phyloP scores from a whole-genome alignment of 2,888 invertebrate species.

The Caenorhabditis macrosperma region DNA sequence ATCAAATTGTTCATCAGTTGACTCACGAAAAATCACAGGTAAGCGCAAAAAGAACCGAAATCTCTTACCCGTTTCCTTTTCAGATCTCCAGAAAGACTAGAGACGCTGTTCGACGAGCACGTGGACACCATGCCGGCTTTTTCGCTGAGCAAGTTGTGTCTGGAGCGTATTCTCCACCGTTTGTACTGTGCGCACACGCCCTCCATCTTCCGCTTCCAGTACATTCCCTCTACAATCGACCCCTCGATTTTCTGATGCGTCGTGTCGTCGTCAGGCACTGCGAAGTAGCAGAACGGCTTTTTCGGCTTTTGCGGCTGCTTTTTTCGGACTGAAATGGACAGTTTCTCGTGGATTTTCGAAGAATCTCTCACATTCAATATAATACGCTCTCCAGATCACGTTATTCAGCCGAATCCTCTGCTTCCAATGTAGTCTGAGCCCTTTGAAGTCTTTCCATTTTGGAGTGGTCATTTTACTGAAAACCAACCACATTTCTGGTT shows the following conservation, averaged over 20 bases:
- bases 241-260: conserved; percentile 83
- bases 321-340: conserved; percentile 63
- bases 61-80: conserved; percentile 42
- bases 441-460: conserved; percentile 99
- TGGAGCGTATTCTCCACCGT: conserved; percentile 88
- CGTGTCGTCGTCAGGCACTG: conserved; percentile 80
- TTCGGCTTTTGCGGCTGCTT: conserved; percentile 67
- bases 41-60: too few relatives aligned
- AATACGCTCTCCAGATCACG: conserved; percentile 99
- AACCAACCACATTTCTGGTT: neutral
- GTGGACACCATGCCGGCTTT: conserved; percentile 40
- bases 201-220: conserved; percentile 97
- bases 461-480: conserved; percentile 99
- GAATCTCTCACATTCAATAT: conserved; percentile 94
- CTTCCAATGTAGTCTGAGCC: conserved; percentile 95
- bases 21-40: too few relatives aligned
- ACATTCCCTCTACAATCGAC: conserved; percentile 97
- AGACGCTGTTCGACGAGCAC: conserved; percentile 46
- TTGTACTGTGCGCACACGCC: conserved; percentile 99
- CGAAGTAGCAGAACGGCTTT: conserved; percentile 79
- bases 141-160: conserved; percentile 14
- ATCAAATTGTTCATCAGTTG: too few relatives aligned
- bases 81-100: conserved; percentile 40
- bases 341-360: neutral
- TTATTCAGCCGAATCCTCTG: conserved; percentile 99